Base-by-base conservation (phyloP, 2,888 invertebrate genomes). In the Leuctra nigra region DNA sequence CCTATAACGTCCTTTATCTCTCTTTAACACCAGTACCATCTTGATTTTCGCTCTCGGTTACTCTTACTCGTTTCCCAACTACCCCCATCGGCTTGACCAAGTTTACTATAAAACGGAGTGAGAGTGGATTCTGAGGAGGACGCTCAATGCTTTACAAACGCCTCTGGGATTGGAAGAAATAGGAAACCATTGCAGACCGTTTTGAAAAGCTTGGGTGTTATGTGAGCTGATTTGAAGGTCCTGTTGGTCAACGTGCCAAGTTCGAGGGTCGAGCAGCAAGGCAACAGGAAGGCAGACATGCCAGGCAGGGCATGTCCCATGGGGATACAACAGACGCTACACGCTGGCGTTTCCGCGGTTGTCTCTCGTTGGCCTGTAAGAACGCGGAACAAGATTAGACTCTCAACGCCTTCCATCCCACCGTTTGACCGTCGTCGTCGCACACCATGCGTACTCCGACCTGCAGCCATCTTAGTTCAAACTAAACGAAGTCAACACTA, bases 131-230 rank as follows among this genome's bases (percentile, higher is more conserved):
- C 44, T 23, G 44, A 44, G 23, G 23, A 44, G 7, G 11, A 20
- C 23, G 20, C 22, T 44, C 44, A 44, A 22, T 23, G 44, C 22
- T 41, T 41, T n/a, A 20, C 23, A 44, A 44, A 44, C 44, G 44
- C 44, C 18, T 44, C 36, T 33, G 35, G 35, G 38, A 53, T 53
- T 35, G 53, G 35, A 33, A 20, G 35, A 53, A 53, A 35, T 16
- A 36, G 22, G 33, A 53, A 35, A 18, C 33, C 38, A 38, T 39
- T 53, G 35, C 20, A 4, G 23, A 38, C 22, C 53, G 53, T 38
- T 53, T 53, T 23, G 23, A 11, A 44, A 20, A 44, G 44, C 9
- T 44, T 23, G 18, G 22, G 20, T 44, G 44, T 44, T 44, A 44
- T 20, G 22, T 18, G 39, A 20, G 44, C n/a, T 44, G 44, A 44